Evolutionary conservation across 2,113 vertebrate species (phyloP).

Genomic region (Hymenochirus boettgeri): DNA sequence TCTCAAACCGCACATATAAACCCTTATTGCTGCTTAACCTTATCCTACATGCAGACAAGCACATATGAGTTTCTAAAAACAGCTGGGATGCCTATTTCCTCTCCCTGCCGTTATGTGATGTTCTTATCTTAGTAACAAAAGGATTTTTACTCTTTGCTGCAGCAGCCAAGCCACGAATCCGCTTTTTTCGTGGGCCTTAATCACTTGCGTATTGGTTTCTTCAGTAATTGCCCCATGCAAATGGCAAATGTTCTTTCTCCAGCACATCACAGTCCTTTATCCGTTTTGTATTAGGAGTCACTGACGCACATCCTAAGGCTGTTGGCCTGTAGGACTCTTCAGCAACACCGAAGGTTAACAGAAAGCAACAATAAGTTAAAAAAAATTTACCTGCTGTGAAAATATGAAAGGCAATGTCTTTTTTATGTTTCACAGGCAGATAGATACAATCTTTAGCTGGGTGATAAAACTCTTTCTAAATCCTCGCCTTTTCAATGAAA

Average conservation of each 20-base stretch:
- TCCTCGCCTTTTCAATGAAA: conserved; percentile 19
- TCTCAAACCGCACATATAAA: no score
- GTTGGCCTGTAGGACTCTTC: background rate
- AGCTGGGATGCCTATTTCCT: conserved; percentile 23
- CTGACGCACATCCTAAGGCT: background rate
- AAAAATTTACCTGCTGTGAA: conserved; percentile 1
- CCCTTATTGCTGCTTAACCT: no score
- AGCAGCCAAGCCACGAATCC: conserved; percentile 34
- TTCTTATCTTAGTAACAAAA: conserved; percentile 39
- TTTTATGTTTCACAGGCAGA: conserved; percentile 31
- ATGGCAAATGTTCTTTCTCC: conserved; percentile 16
- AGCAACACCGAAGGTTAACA: background rate
- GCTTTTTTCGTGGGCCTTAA: conserved; percentile 27
- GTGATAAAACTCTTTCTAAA: conserved; percentile 36
- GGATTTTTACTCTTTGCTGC: conserved; percentile 21
- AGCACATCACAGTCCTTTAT: background rate
- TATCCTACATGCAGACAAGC: no score
- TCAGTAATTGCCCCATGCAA: conserved; percentile 28
- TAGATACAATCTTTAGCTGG: conserved; percentile 32
- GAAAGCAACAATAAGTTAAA: conserved; percentile 6
- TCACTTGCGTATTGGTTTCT: conserved; percentile 23
- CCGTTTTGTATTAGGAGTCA: background rate
- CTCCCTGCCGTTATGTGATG: conserved; percentile 27
- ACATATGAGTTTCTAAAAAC: conserved; percentile 19
- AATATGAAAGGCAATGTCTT: conserved; percentile 23